These are phyloP conservation scores for Helobdella robusta DNA, from an alignment of 2,888 invertebrate species.

Conservation along the genomic window DNA sequence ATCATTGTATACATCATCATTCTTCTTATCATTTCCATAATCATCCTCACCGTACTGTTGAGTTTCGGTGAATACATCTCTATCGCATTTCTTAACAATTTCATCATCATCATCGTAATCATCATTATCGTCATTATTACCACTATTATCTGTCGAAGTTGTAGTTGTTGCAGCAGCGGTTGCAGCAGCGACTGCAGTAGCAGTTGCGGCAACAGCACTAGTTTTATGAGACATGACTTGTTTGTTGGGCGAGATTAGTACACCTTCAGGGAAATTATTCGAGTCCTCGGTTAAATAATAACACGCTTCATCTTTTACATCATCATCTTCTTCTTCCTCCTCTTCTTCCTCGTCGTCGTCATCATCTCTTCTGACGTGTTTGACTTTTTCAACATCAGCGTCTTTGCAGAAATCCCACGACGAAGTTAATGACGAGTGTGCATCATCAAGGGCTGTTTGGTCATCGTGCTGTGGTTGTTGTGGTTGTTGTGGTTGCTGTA, in stretches of 20 bases:
- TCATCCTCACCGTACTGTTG: constrained; percentile 8
- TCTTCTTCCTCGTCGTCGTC: constrained; percentile 23
- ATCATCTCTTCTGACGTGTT: constrained; percentile 12
- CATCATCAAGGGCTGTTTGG: not conserved
- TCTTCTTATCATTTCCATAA: constrained; percentile 2
- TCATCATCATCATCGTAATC: not conserved
- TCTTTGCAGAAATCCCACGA: not conserved
- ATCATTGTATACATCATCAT: constrained; percentile 11
- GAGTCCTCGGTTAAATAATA: too few species aligned
- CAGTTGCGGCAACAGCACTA: too few species aligned
- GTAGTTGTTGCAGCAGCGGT: too few species aligned
- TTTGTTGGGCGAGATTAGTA: too few species aligned
- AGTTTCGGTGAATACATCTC: constrained; percentile 38
- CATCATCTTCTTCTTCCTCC: constrained; percentile 11
- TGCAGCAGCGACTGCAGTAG: too few species aligned
- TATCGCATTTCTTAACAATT: not conserved
- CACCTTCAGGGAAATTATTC: too few species aligned
- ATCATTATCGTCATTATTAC: constrained; percentile 13
- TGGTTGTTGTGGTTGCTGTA: too few species aligned
- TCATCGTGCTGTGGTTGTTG: too few species aligned
- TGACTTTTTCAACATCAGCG: not conserved
- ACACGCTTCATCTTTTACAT: too few species aligned
- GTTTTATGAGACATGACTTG: too few species aligned
- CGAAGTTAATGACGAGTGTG: not conserved
- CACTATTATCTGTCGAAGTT: not conserved